A percentile compares a stretch with the other conserved stretches of the same genome.
These are phyloP conservation scores for Antennarius striatus DNA, from an alignment of 2,113 vertebrate genomes.

Conservation along the genomic window DNA sequence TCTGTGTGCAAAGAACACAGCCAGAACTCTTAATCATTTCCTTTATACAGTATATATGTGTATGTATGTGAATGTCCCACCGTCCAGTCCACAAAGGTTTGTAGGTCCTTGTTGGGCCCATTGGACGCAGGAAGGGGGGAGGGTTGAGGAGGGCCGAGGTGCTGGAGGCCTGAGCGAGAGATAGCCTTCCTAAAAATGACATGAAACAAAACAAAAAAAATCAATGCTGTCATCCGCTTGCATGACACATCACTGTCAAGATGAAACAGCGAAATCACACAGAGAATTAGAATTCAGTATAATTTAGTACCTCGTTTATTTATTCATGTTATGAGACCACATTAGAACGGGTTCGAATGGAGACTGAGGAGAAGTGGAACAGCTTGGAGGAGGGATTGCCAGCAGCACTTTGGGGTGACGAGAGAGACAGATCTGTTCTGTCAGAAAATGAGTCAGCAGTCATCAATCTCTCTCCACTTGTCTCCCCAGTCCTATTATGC, in stretches of 20 bases:
- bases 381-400: slow-evolving; percentile 63
- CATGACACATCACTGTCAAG: background rate
- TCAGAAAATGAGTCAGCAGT: slow-evolving; percentile 66
- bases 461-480: slow-evolving; percentile 10
- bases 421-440: slow-evolving; percentile 46
- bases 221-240: background rate
- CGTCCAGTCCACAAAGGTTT: slow-evolving; percentile 92
- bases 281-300: slow-evolving; percentile 16
- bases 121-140: slow-evolving; percentile 86
- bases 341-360: slow-evolving; percentile 40
- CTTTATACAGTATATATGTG: background rate
- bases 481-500: slow-evolving; percentile 1
- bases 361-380: slow-evolving; percentile 52
- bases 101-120: slow-evolving; percentile 92
- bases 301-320: slow-evolving; percentile 23
- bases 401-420: slow-evolving; percentile 58
- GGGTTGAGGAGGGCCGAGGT: slow-evolving; percentile 87
- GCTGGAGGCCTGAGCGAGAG: slow-evolving; percentile 95
- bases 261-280: slow-evolving; percentile 12
- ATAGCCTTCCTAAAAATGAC: slow-evolving; percentile 91
- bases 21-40: background rate
- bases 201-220: background rate
- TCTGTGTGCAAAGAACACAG: background rate
- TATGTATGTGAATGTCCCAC: slow-evolving; percentile 79
- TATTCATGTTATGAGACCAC: slow-evolving; percentile 41